Percentiles rank a stretch among this genome's conserved stretches.
phyloP scores from a whole-genome alignment of 92 coral and sea anemone genomes.

The Phenganax subtilis region DNA sequence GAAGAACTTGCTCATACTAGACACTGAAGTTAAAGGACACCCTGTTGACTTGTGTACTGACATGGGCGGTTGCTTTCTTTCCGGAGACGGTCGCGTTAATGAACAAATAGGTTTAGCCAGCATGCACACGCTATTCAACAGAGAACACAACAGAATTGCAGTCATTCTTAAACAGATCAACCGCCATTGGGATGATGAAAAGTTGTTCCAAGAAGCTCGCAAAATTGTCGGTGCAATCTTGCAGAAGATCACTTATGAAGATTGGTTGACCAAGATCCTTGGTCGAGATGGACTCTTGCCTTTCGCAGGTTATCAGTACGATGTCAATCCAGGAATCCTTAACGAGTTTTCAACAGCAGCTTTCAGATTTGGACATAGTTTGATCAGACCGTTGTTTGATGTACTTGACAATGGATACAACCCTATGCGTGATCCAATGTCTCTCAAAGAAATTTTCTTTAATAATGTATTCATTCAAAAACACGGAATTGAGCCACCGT shows the following conservation, averaged over 20 bases:
- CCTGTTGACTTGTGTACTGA: slow-evolving; percentile 19
- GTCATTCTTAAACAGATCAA: slow-evolving; percentile 33
- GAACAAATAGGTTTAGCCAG: slow-evolving; percentile 51
- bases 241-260: slow-evolving; percentile 59
- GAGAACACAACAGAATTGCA: slow-evolving; percentile 65
- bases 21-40: not conserved
- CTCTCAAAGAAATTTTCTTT: slow-evolving; percentile 29
- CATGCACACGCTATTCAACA: slow-evolving; percentile 56
- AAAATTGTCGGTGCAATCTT: slow-evolving; percentile 52
- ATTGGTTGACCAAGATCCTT: slow-evolving; percentile 35
- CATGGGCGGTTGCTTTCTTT: slow-evolving; percentile 34
- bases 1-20: not conserved
- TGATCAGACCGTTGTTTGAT: slow-evolving; percentile 31
- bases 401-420: slow-evolving; percentile 28
- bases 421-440: not conserved
- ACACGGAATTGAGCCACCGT: slow-evolving; percentile 23
- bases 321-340: slow-evolving; percentile 28
- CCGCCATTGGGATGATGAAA: slow-evolving; percentile 35
- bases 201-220: slow-evolving; percentile 52
- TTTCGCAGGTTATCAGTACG: slow-evolving; percentile 6
- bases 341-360: slow-evolving; percentile 37
- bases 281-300: slow-evolving; percentile 15
- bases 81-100: slow-evolving; percentile 59
- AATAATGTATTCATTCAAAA: slow-evolving; percentile 24
- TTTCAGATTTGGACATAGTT: slow-evolving; percentile 32